Evolutionary conservation across 2,113 vertebrate species (phyloP), one percentile per base, ranked within the genome.

Genomic region (Channa maculata): DNA sequence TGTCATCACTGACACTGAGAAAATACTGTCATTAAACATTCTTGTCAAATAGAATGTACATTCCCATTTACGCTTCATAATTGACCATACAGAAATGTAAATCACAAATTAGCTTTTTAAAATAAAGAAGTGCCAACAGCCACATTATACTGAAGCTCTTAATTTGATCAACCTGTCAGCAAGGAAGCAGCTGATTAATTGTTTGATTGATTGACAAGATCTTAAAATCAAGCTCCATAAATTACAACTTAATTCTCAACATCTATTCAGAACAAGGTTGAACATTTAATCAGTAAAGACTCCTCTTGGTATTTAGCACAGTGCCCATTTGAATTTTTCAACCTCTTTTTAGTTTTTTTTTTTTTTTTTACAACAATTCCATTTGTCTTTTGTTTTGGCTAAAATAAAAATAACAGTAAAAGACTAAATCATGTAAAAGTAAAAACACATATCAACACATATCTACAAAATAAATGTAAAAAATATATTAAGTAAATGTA

Each of bases 141-240:
- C 34, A 58, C 10, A 14, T 8, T 9, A n/a, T 12, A 38, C 8
- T 1, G 5, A 0, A 8, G 44, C 57, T 61, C 52, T 9, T 58
- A 46, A 63, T 78, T 39, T 15, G 46, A 79, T 75, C 67, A 75
- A 46, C 4, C 44, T 55, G 52, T 41, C 50, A 38, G 43, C 38
- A 36, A 36, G 50, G 62, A 34, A 61, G 39, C 5, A 24, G 24
- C 24, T 24, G 24, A 24, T 24, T 24, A 60, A 49, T 3, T 24
- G 24, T 24, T 24, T 24, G 24, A 24, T 24, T 77, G 53, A 69
- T 46, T 69, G 6, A 68, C 52, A 43, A 24, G 24, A 24, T 24
- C 24, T 24, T 24, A 24, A 24, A 24, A 24, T 24, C 24, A 24
- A 24, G 24, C 64, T 60, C 41, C 49, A 60, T 12, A 15, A 58